Evolutionary conservation across 2,888 invertebrate species (phyloP), one percentile per base, ranked within the genome.

Genomic region (Protophormia terraenovae): DNA sequence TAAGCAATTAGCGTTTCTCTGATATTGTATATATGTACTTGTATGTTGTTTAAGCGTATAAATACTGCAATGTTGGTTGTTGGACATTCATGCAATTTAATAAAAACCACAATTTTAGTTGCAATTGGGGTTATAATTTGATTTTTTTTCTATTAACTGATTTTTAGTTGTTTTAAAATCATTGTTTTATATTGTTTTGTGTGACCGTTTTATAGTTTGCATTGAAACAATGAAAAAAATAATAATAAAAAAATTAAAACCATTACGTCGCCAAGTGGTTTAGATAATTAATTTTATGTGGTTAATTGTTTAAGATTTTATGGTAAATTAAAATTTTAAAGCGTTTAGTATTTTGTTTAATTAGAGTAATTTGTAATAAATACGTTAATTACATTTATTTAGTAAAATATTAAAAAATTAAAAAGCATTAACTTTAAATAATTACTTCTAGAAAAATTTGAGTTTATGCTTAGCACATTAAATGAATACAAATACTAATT

Each of bases 1-100:
- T 45, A 81, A 82, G 85, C 85, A 85, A 85, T 85, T 85, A 82
- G 78, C 64, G 64, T 77, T 81, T 84, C n/a, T n/a, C n/a, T n/a
- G n/a, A n/a, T n/a, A n/a, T 71, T 45, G 45, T 32, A 19, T 4
- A n/a, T 66, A n/a, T 29, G 7, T 16, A 24, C 10, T 8, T 64
- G 50, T 47, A 19, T 32, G 60, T 32, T 6, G 10, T 29, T 14
- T 22, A 14, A 35, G 53, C 7, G 12, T 55, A 79, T 64, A 73
- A 55, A 45, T 75, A 47, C 24, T 77, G 38, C n/a, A 83, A 73
- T 78, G 35, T 60, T 73, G 41, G 10, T 47, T 67, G 66, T 38
- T 67, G 66, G 45, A 14, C 66, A 73, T 58, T 73, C 50, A 81
- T 77, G 73, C 69, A 78, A 60, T 82, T 85, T 69, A 85, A 78